A percentile compares a stretch with the other conserved stretches of the same genome.
phyloP scores from a whole-genome alignment of 2,113 vertebrate genomes.

The Oxygymnocypris stewartii region DNA sequence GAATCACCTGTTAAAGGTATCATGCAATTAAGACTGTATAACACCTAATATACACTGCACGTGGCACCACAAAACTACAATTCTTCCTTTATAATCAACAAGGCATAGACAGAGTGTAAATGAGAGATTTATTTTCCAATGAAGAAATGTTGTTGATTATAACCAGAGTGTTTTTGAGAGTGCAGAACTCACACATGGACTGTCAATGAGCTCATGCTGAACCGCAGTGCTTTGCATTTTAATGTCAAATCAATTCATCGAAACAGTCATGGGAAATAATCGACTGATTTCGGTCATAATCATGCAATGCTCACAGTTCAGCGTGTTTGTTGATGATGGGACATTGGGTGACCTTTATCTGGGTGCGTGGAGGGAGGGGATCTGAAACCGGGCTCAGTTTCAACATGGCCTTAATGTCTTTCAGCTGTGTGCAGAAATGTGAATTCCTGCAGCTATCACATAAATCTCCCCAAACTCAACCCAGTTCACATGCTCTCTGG shows the following conservation, averaged over 20 bases:
- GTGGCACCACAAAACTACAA: not conserved
- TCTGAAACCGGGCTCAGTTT: constrained; percentile 49
- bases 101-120: not conserved
- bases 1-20: not conserved
- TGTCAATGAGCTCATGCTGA: not conserved
- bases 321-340: constrained; percentile 13
- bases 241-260: not conserved
- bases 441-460: constrained; percentile 55
- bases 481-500: constrained; percentile 23
- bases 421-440: constrained; percentile 58
- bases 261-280: not conserved
- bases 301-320: not conserved
- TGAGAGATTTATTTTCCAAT: not conserved
- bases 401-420: constrained; percentile 56
- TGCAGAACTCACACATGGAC: not conserved
- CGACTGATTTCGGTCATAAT: constrained; percentile 1
- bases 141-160: not conserved
- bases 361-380: constrained; percentile 21
- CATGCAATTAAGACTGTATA: not conserved
- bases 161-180: not conserved
- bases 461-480: constrained; percentile 46
- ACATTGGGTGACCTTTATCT: constrained; percentile 50
- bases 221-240: not conserved
- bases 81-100: not conserved
- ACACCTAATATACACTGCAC: not conserved